Base-by-base conservation (phyloP, 2,797 vertebrate genomes). In the Gymnoscopelus braueri region DNA sequence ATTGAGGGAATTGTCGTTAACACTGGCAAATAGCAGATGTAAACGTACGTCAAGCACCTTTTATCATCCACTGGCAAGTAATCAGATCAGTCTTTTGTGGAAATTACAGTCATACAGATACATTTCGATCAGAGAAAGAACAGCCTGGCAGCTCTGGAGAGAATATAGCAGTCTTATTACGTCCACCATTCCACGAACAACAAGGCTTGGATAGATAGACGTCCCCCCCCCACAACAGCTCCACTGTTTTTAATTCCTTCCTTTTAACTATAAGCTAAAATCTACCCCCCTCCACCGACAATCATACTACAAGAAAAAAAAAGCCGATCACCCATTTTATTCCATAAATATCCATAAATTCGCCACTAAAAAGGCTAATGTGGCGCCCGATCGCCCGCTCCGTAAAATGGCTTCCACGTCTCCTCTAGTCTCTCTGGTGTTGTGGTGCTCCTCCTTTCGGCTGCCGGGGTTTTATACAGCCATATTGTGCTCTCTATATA, bases 401-500 rank as follows among this genome's bases (percentile, higher is more conserved):
- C 57, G 91, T 91, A 91, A 92, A 91, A 93, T 92, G 92, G 91
- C 90, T 77, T 88, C 90, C 91, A 67, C 50, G 84, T 76, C 47
- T 60, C 62, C 82, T 80, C 90, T 66, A 39, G 54, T 92, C 91
- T 92, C 94, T 92, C 82, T 79, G 91, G 84, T 91, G 90, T 91
- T 96, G 92, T 96, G 96, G 94, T 94, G 95, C 95, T 97, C 95
- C 95, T 96, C 95, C 95, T 94, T 91, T 88, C 88, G 91, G 93
- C 93, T 82, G 94, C 94, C 92, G 91, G n/a, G 94, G 95, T 95
- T 97, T 97, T 98, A 98, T 98, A 97, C 94, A 89, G 96, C 96
- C 95, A 97, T 98, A 93, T 95, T 96, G 93, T 19, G 94, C 95
- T 95, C 95, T 96, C 96, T 98, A 98, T 98, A 98, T 98, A 98